Conservation (phyloP, 2,113 vertebrate species). For the Chaetorhynchus papuensis region DNA sequence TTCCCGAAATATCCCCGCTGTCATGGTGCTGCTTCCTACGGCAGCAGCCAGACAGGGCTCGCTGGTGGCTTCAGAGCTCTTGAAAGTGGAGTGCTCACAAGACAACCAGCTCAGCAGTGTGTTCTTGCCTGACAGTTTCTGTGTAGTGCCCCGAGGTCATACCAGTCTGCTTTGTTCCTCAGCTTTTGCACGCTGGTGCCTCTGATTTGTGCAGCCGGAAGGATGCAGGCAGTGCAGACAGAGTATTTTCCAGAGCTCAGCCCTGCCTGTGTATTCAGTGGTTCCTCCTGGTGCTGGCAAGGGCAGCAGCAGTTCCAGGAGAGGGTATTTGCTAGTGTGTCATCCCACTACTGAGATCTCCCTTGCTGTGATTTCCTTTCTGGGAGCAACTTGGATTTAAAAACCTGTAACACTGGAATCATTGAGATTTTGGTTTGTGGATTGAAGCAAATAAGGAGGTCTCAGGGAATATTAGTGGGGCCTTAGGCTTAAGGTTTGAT, state of each 20-base stretch:
- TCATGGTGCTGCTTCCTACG: neutral
- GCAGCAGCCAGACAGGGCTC: neutral
- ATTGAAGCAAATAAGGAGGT: neutral
- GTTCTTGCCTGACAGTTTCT: neutral
- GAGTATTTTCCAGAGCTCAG: neutral
- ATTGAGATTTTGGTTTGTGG: neutral
- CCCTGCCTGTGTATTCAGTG: too few relatives aligned
- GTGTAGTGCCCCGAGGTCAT: neutral
- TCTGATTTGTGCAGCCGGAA: neutral
- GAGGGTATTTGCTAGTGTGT: fast-evolving
- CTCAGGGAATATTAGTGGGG: neutral
- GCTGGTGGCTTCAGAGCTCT: neutral
- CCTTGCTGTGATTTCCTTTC: neutral
- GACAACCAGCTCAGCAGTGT: neutral
- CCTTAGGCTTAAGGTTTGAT: too few relatives aligned
- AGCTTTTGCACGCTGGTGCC: neutral
- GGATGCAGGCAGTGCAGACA: neutral
- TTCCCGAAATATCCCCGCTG: neutral
- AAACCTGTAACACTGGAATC: fast-evolving
- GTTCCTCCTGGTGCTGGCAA: neutral
- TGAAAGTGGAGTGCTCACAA: neutral
- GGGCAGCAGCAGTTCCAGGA: neutral
- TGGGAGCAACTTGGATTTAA: neutral
- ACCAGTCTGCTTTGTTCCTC: neutral
- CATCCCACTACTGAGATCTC: neutral